Base-by-base conservation (phyloP, 1,140 invertebrate genomes). In the Drosophila leontia region DNA sequence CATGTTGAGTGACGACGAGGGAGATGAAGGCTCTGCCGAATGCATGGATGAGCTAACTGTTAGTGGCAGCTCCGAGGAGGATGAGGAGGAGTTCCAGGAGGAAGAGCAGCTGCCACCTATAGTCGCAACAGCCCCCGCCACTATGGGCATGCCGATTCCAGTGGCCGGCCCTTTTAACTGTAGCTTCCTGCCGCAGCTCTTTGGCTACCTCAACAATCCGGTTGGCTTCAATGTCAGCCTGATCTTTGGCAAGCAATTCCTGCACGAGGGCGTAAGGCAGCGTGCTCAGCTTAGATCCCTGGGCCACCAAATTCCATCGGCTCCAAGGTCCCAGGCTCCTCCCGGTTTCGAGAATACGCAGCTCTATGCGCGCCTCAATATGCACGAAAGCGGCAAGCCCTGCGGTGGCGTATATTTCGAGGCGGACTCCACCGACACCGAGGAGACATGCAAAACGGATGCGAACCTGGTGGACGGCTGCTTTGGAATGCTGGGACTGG, bases 241-340 rank as follows among this genome's bases (percentile, higher is more conserved):
- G 11, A 83, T 87, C 26, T 86, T 86, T 5, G 59, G 71, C 17
- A 59, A 77, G 8, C 80, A 83, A 26, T 88, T 86, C 42, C 44
- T 88, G 3, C 29, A 41, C 4, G 67, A 57, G 15, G 83, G 84
- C 4, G 68, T 72, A 3, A 15, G 55, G 6, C 76, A 80, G 8
- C 61, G 84, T 15, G 56, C 72, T 0, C 60, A n/a, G 47, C 3
- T 39, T 9, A 12, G 35, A 15, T 4, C 17, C 44, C 19, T 7
- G 26, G 44, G 23, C 17, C 13, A 3, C 2, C 15, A 1, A 17
- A 1, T 3, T n/a, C 13, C 19, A 7, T 12, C 34, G 8, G 23
- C n/a, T 2, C 2, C 32, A 9, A 39, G 19, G 3, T 15, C 47
- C n/a, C 13, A 42, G 17, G 17, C 65, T 0, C 70, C 82, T 1